Percentiles rank a stretch among this genome's conserved stretches.
These are phyloP conservation scores for Drosophila kambysellisi DNA, from an alignment of 2,888 invertebrate genomes.

Conservation along the genomic window DNA sequence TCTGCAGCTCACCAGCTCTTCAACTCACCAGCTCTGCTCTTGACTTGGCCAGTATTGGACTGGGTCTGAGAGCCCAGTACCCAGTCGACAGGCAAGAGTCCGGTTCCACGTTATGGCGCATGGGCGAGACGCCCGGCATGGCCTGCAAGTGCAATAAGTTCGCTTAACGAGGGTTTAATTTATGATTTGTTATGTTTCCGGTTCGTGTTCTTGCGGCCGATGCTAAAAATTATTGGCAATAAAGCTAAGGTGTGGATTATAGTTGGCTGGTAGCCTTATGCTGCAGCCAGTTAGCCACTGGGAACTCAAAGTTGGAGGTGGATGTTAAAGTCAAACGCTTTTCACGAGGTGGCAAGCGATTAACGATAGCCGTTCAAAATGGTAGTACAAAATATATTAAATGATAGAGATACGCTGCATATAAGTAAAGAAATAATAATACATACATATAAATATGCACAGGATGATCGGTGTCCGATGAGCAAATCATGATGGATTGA, in stretches of 20 bases:
- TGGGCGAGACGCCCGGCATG: conserved; percentile 66
- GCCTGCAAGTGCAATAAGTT: conserved; percentile 79
- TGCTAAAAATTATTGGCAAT: conserved; percentile 78
- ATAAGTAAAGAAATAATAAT: neutral
- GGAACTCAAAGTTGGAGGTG: conserved; percentile 21
- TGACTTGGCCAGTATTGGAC: conserved; percentile 8
- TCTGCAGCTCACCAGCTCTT: neutral
- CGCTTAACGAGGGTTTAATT: conserved; percentile 85
- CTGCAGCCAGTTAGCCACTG: conserved; percentile 42
- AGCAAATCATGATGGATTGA: neutral
- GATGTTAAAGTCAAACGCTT: conserved; percentile 16
- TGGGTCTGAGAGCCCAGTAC: conserved; percentile 8
- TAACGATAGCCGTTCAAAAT: conserved; percentile 34
- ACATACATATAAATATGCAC: neutral
- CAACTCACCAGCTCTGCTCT: neutral
- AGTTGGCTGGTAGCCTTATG: conserved; percentile 67
- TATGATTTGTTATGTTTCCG: conserved; percentile 85
- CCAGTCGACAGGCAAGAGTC: conserved; percentile 21
- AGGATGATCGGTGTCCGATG: neutral
- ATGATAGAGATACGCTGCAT: neutral
- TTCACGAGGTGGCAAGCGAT: conserved; percentile 33
- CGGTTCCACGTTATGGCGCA: conserved; percentile 68
- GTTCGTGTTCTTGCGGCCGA: conserved; percentile 76
- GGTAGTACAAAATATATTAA: conserved; percentile 5
- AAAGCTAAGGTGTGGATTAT: conserved; percentile 81